Conservation (phyloP, 2,113 vertebrate genomes). For the Syrrhaptes paradoxus region DNA sequence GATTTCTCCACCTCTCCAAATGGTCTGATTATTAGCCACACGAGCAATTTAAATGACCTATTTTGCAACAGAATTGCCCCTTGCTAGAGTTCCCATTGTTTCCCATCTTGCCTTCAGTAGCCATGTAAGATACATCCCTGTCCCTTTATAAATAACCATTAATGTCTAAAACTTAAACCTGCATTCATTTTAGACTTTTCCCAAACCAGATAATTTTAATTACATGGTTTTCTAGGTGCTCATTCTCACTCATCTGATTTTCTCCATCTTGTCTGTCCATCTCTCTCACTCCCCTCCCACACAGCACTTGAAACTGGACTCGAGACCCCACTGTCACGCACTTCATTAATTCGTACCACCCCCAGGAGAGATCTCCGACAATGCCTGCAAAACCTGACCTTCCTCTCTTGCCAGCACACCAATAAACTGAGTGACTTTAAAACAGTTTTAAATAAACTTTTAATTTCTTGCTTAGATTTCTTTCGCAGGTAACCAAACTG, state of each 20-base stretch:
- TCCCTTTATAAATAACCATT: not conserved
- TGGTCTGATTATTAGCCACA: not conserved
- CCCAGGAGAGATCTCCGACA: not conserved
- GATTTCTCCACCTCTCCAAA: not conserved
- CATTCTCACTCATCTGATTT: not conserved
- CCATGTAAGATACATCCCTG: not conserved
- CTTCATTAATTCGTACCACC: not conserved
- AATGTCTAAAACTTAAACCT: not conserved
- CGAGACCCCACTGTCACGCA: not conserved
- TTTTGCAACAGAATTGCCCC: not conserved
- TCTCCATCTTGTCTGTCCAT: not conserved
- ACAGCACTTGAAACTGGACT: not conserved
- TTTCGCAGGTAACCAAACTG: not conserved
- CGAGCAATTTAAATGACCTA: not conserved
- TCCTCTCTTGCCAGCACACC: not conserved
- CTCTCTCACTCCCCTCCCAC: not conserved
- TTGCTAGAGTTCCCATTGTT: not conserved
- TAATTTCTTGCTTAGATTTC: not conserved
- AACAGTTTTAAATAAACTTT: not conserved
- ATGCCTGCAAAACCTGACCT: not conserved
- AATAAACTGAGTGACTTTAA: not conserved
- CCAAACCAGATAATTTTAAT: not conserved
- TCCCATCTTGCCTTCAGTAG: not conserved
- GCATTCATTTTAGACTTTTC: not conserved
- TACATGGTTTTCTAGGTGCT: not conserved